Percentiles rank a stretch among this genome's conserved stretches.
Conservation (phyloP, 1,140 invertebrate genomes). For the Aphidius ervi region DNA sequence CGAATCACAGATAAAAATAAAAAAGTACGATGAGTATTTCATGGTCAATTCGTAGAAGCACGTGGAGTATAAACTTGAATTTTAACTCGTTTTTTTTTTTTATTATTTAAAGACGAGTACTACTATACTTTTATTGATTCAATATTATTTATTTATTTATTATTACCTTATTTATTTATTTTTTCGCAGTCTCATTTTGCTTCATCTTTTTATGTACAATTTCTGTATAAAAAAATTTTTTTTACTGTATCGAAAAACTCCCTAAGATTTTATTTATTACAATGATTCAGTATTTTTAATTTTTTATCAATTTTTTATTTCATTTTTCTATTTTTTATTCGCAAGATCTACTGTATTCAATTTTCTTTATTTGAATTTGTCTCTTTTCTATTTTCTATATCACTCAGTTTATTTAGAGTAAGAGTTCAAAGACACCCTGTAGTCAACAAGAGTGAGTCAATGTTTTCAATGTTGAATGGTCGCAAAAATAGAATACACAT, state of each 20-base stretch:
- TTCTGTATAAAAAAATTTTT: not conserved
- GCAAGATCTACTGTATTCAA: not conserved
- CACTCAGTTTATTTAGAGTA: slow-evolving; percentile 24
- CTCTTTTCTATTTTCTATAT: slow-evolving; percentile 8
- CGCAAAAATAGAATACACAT: slow-evolving; percentile 36
- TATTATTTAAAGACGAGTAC: too few relatives aligned
- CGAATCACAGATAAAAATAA: not conserved
- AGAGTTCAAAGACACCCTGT: slow-evolving; percentile 41
- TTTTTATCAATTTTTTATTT: slow-evolving; percentile 13
- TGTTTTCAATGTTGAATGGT: slow-evolving; percentile 44
- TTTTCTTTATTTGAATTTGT: slow-evolving; percentile 8
- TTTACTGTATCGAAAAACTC: not conserved
- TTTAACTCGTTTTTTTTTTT: too few relatives aligned
- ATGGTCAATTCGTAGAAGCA: slow-evolving; percentile 8
- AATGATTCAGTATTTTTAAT: not conserved
- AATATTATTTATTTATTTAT: slow-evolving; percentile 13
- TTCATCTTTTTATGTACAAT: not conserved
- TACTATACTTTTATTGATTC: not conserved
- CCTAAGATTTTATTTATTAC: not conserved
- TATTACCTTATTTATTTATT: not conserved
- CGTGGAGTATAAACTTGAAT: slow-evolving; percentile 6
- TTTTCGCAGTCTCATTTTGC: not conserved
- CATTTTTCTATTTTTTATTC: not conserved
- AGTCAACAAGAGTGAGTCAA: slow-evolving; percentile 35
- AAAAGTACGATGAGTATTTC: not conserved